Percentiles rank a stretch among this genome's conserved stretches.
Conservation (phyloP, 1,140 invertebrate species). For the Gryllus bimaculatus region DNA sequence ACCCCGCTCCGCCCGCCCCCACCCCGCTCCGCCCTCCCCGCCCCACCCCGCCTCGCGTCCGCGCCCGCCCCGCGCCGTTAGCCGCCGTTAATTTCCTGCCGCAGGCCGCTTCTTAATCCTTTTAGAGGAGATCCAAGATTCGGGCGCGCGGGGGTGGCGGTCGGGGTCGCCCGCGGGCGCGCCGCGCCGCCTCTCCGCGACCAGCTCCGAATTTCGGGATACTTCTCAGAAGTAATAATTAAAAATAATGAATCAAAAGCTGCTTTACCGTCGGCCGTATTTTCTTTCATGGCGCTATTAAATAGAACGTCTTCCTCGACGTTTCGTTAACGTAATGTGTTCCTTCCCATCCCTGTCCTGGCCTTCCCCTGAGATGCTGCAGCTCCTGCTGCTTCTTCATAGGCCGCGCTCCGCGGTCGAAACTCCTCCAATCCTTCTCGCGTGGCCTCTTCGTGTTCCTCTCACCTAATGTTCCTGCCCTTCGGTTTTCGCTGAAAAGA, state of each 20-base stretch:
- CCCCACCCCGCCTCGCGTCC: too few relatives aligned
- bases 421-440: neutral
- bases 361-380: too few relatives aligned
- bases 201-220: neutral
- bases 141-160: too few relatives aligned
- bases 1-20: too few relatives aligned
- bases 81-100: too few relatives aligned
- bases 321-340: conserved; percentile 7
- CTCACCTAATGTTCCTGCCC: neutral
- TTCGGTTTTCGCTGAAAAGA: neutral
- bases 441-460: neutral
- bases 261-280: conserved; percentile 9
- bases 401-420: neutral
- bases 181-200: too few relatives aligned
- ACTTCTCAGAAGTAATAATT: conserved; percentile 13
- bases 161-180: too few relatives aligned
- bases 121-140: too few relatives aligned
- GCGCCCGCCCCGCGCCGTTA: too few relatives aligned
- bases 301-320: neutral
- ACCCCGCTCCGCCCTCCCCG: too few relatives aligned
- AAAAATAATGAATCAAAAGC: neutral
- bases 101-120: too few relatives aligned
- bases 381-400: neutral
- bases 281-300: neutral
- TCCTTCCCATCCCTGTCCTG: conserved; percentile 14